Percentiles rank a stretch among this genome's conserved stretches.
Conservation (phyloP, 2,113 vertebrate genomes). For the Romanogobio albipinnatus region DNA sequence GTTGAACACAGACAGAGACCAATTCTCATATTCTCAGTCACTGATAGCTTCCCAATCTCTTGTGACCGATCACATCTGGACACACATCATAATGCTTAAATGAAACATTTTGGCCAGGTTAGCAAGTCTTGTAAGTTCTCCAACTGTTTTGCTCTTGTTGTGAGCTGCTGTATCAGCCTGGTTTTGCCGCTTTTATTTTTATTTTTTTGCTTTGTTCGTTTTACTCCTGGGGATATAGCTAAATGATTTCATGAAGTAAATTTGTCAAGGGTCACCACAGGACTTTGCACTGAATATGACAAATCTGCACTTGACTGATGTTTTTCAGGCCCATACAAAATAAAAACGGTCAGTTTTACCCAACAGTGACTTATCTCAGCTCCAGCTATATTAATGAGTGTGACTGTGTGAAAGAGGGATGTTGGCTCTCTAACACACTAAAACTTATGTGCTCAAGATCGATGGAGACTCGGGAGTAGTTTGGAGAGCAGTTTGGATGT, state of each 20-base stretch:
- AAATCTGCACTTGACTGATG: not conserved
- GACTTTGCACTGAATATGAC: conserved; percentile 7
- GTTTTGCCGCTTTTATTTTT: conserved; percentile 23
- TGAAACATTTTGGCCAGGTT: conserved; percentile 11
- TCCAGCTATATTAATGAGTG: not conserved
- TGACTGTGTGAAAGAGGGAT: conserved; percentile 36
- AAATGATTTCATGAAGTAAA: conserved; percentile 47
- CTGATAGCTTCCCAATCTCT: not conserved
- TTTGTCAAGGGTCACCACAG: conserved; percentile 43
- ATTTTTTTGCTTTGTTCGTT: conserved; percentile 51
- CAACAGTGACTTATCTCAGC: not conserved
- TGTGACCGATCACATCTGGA: not conserved
- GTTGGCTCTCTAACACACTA: not conserved
- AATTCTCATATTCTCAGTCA: not conserved
- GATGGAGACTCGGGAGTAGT: conserved; percentile 17
- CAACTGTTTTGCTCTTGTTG: not conserved
- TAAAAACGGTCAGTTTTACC: conserved; percentile 44
- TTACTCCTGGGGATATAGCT: conserved; percentile 46
- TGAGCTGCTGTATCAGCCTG: not conserved
- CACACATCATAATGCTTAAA: not conserved
- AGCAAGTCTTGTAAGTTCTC: not conserved
- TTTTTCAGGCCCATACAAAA: not conserved
- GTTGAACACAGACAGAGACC: conserved; percentile 2
- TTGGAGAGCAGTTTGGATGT: not conserved
- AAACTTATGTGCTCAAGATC: conserved; percentile 11